These are phyloP conservation scores for Ridgeia piscesae DNA, from an alignment of 1,140 invertebrate genomes.

Conservation along the genomic window DNA sequence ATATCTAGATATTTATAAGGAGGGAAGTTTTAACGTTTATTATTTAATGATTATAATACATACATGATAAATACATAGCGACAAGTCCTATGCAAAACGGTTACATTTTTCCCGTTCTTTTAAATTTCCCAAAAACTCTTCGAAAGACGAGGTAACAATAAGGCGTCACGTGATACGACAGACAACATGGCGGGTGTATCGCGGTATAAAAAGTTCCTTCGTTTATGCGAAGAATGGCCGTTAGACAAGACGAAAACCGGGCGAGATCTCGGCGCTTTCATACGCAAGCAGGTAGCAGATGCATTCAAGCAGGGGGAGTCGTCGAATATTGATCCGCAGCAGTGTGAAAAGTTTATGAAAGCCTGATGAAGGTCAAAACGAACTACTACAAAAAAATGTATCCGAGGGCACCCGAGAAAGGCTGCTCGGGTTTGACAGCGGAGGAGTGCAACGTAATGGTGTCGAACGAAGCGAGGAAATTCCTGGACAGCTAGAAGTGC, in stretches of 20 bases:
- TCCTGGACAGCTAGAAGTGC: background rate
- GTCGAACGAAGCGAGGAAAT: slow-evolving; percentile 13
- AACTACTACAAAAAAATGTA: slow-evolving; percentile 15
- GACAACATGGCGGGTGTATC: slow-evolving; percentile 26
- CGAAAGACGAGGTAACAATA: background rate
- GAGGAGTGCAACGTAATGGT: slow-evolving; percentile 15
- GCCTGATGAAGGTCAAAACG: slow-evolving; percentile 7
- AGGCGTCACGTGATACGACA: background rate
- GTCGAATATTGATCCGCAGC: background rate
- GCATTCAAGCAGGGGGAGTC: slow-evolving; percentile 35
- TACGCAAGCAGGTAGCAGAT: slow-evolving; percentile 34
- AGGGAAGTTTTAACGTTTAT: no score
- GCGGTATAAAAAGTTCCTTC: slow-evolving; percentile 36
- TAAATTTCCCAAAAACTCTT: background rate
- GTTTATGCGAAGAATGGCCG: slow-evolving; percentile 37
- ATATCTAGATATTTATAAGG: no score
- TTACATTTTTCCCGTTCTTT: no score
- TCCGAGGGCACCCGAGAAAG: background rate
- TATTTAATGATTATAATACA: no score
- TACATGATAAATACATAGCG: no score
- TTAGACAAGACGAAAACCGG: slow-evolving; percentile 35
- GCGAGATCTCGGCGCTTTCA: slow-evolving; percentile 35
- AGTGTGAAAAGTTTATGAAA: slow-evolving; percentile 17
- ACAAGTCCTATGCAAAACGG: no score
- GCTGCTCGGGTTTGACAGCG: slow-evolving; percentile 9